Conservation (phyloP, 2,797 vertebrate species). For the Diplodus puntazzo region DNA sequence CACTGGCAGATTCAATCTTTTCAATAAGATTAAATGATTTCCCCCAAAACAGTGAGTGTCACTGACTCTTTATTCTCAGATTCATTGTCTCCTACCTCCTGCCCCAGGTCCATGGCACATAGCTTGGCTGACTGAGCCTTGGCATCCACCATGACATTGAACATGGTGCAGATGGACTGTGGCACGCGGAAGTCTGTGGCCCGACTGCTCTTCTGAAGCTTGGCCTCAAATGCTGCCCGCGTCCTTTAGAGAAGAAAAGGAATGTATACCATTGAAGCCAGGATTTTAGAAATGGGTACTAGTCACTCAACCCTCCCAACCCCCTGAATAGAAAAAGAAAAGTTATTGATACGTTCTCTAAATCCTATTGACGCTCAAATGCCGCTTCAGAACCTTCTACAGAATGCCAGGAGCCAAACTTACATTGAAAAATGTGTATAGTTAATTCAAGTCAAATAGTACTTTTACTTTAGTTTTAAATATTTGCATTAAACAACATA, state of each 20-base stretch:
- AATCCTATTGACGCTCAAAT: too few species aligned
- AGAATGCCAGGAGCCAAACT: too few species aligned
- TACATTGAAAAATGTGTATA: too few species aligned
- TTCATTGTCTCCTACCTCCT: conserved; percentile 88
- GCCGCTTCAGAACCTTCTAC: too few species aligned
- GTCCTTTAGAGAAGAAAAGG: conserved; percentile 86
- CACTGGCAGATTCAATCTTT: background rate
- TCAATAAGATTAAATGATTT: background rate
- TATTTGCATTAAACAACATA: too few species aligned
- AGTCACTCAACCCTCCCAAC: background rate
- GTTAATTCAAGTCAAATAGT: too few species aligned
- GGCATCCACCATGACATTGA: conserved; percentile 99
- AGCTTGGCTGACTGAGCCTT: conserved; percentile 98
- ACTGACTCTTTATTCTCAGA: too few species aligned
- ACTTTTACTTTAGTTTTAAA: too few species aligned
- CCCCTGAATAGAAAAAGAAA: background rate
- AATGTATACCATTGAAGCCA: background rate
- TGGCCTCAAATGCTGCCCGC: conserved; percentile 95
- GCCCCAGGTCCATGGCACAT: conserved; percentile 98
- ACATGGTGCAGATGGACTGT: conserved; percentile 99
- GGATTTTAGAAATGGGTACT: background rate
- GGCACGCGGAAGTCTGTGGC: conserved; percentile 98
- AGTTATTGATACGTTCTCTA: background rate
- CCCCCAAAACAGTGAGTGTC: background rate
- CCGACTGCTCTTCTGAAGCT: conserved; percentile 97